Conservation (phyloP, 2,888 invertebrate species). For the Strigamia crassipes region DNA sequence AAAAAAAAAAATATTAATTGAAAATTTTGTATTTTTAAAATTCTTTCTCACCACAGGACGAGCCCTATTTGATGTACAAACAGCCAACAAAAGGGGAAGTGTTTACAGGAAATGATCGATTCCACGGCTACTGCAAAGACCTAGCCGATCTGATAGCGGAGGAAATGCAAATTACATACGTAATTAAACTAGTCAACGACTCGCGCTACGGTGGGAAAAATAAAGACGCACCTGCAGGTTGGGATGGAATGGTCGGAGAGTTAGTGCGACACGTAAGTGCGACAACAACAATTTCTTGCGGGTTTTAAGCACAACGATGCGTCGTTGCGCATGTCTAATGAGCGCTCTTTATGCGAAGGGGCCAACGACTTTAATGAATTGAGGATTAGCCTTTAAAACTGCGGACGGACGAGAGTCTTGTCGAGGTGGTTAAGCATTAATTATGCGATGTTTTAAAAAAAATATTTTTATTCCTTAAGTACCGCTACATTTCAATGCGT, state of each 20-base stretch:
- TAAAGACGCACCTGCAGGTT: conserved; percentile 73
- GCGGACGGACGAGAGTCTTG: background rate
- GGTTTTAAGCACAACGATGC: background rate
- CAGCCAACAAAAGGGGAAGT: conserved; percentile 68
- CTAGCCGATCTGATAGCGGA: conserved; percentile 80
- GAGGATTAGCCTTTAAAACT: conserved; percentile 21
- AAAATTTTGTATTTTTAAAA: background rate
- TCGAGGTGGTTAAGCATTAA: background rate
- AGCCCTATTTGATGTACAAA: conserved; percentile 83
- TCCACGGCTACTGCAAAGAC: conserved; percentile 91
- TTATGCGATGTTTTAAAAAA: no score
- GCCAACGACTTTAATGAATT: conserved; percentile 13
- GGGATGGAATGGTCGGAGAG: conserved; percentile 88
- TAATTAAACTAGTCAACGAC: conserved; percentile 82
- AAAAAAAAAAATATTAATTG: no score
- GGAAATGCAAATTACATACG: conserved; percentile 81
- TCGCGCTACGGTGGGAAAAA: conserved; percentile 81
- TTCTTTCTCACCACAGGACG: no score
- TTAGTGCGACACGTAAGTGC: conserved; percentile 77
- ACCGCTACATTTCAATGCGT: background rate
- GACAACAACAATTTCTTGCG: background rate
- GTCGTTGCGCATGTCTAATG: background rate
- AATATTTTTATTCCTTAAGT: background rate
- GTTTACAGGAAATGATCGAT: conserved; percentile 74
- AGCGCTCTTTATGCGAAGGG: background rate